phyloP scores from a whole-genome alignment of 1,140 invertebrate species.

The Cecropterus lyciades region DNA sequence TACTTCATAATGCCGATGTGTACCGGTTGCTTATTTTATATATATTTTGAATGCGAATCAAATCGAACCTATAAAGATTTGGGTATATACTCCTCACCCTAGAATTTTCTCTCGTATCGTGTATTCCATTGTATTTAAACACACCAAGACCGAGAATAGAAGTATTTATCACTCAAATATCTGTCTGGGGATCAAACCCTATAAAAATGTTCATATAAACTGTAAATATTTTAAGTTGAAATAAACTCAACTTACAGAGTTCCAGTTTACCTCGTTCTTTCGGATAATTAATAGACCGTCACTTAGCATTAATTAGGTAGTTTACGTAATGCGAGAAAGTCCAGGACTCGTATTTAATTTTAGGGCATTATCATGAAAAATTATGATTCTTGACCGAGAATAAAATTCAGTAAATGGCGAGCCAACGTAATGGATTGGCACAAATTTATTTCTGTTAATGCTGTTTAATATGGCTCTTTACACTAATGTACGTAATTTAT shows the following conservation, averaged over 20 bases:
- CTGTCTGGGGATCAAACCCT: no score
- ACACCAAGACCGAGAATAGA: no score
- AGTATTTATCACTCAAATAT: no score
- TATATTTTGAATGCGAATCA: no score
- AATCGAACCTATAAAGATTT: no score
- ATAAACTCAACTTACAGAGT: background rate
- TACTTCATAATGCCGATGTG: no score
- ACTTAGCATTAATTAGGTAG: constrained; percentile 1
- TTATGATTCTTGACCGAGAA: constrained; percentile 7
- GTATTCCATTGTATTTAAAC: no score
- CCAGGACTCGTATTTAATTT: background rate
- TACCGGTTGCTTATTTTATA: no score
- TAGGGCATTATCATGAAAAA: constrained; percentile 11
- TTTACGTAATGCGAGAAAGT: constrained; percentile 1
- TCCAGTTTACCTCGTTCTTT: background rate
- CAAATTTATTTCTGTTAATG: constrained; percentile 15
- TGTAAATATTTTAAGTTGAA: no score
- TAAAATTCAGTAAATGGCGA: background rate
- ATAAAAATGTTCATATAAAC: no score
- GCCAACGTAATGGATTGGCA: constrained; percentile 5
- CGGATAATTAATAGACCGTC: background rate
- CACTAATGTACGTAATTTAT: background rate
- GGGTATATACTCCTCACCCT: no score
- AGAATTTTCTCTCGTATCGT: no score
- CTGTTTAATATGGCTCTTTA: constrained; percentile 3